phyloP scores from a whole-genome alignment of 2,113 vertebrate species.

The Eolophus roseicapilla region DNA sequence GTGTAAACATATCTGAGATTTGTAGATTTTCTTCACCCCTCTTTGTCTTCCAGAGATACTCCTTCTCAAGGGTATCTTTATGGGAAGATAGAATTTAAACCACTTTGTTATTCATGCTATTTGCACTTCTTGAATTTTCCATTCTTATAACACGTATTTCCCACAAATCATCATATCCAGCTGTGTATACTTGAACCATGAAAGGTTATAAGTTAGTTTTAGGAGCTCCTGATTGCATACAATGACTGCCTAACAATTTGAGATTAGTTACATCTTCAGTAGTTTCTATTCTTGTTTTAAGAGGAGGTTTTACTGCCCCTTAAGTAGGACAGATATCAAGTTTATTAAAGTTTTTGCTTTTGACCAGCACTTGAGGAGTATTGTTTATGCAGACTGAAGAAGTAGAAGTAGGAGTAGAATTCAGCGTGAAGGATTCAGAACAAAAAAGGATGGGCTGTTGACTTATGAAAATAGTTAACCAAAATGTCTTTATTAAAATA shows the following conservation, averaged over 20 bases:
- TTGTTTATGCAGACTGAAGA: neutral
- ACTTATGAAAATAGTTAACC: neutral
- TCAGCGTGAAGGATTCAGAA: neutral
- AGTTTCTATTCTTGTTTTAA: neutral
- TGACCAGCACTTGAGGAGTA: neutral
- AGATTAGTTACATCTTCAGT: neutral
- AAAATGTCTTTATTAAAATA: neutral
- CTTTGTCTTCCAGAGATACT: neutral
- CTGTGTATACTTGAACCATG: neutral
- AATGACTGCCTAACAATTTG: neutral
- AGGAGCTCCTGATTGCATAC: neutral
- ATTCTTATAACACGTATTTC: neutral
- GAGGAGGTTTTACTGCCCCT: neutral
- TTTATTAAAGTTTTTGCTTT: neutral
- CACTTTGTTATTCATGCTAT: neutral
- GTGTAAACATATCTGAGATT: neutral
- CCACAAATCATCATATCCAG: neutral
- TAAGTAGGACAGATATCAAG: neutral
- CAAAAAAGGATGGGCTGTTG: neutral
- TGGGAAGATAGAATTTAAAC: neutral
- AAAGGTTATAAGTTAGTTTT: neutral
- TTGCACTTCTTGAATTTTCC: neutral
- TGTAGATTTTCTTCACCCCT: neutral
- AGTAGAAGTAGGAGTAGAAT: neutral
- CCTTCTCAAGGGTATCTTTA: neutral